Conservation (phyloP, 2,888 invertebrate species). For the Meteorus colon region DNA sequence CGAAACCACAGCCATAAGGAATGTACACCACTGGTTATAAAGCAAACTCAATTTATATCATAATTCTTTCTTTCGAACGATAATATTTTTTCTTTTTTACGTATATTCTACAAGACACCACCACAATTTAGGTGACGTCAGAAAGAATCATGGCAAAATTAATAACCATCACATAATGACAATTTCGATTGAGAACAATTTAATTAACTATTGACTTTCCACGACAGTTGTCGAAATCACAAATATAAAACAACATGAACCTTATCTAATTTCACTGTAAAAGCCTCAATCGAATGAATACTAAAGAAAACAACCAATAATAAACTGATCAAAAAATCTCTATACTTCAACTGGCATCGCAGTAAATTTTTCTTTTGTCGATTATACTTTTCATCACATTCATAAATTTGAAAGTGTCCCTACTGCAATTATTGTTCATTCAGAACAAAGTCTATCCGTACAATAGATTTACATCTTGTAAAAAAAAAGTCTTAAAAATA, state of each 20-base stretch:
- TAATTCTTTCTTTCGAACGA: background rate
- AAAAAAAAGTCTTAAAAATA: background rate
- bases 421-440: background rate
- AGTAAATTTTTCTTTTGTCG: background rate
- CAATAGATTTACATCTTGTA: background rate
- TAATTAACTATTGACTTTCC: slow-evolving; percentile 37
- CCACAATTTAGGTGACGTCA: background rate
- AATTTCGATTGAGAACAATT: slow-evolving; percentile 20
- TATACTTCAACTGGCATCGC: slow-evolving; percentile 35
- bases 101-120: background rate
- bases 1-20: background rate
- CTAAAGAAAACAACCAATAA: slow-evolving; percentile 56
- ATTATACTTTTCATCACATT: background rate
- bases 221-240: slow-evolving; percentile 7
- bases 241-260: slow-evolving; percentile 10
- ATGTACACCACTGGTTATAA: background rate
- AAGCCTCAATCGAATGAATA: background rate
- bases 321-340: slow-evolving; percentile 71
- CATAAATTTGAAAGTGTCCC: slow-evolving; percentile 7
- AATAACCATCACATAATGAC: background rate
- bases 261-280: slow-evolving; percentile 35
- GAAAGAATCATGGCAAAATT: background rate
- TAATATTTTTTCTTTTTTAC: background rate
- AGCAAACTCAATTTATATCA: background rate
- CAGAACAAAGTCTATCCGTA: background rate